Evolutionary conservation across 2,113 vertebrate species (phyloP).

Genomic region (Myiopsitta monachus): DNA sequence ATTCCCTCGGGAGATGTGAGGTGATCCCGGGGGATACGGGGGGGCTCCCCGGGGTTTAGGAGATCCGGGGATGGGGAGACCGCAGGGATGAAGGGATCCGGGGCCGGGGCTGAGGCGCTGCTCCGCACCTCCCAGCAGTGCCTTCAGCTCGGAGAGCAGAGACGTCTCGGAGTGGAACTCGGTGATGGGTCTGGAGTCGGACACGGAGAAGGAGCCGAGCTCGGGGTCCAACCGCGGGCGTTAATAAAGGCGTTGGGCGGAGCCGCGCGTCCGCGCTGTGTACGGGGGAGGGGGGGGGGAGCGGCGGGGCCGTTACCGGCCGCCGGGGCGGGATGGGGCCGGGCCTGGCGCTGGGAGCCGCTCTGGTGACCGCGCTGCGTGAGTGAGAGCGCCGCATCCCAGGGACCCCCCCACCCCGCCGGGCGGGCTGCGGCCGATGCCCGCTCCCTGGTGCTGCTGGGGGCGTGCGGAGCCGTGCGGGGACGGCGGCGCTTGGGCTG

Average conservation of each 20-base stretch:
- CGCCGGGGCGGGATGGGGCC: neutral
- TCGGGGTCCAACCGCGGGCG: no score
- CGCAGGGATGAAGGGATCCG: no score
- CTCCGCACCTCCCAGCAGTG: no score
- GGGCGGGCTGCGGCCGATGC: no score
- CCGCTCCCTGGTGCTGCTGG: neutral
- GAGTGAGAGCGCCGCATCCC: neutral
- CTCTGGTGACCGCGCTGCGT: neutral
- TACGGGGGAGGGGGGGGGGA: neutral
- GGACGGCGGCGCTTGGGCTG: fast-evolving
- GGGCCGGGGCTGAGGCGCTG: no score
- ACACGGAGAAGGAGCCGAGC: neutral
- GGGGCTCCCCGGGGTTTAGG: no score
- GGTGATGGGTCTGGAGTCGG: neutral
- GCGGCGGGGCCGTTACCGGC: neutral
- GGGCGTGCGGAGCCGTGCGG: fast-evolving
- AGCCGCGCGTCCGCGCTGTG: neutral
- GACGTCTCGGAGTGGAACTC: neutral
- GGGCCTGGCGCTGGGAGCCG: neutral
- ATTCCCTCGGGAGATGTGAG: no score
- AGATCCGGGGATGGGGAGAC: no score
- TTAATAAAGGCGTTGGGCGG: neutral
- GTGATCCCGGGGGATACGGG: no score
- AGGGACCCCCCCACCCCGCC: no score
- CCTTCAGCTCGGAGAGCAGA: neutral